Base-by-base conservation (phyloP, 2,888 invertebrate species). In the Acanthosoma haemorrhoidale region DNA sequence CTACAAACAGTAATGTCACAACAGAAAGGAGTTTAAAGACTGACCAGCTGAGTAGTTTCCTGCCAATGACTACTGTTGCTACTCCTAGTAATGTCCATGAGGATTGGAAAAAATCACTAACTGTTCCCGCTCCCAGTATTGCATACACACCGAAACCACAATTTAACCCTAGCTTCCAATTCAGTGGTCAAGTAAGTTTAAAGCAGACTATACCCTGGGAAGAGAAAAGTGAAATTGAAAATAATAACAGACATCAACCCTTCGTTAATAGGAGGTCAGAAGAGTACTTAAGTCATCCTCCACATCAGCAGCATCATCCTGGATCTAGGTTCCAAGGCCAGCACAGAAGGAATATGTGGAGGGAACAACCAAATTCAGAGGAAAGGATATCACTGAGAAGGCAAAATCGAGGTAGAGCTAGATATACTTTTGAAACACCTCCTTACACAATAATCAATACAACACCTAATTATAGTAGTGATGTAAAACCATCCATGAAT, bases 361-460 rank as follows among this genome's bases (percentile, higher is more conserved):
- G 25, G 8, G 25, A 2, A 29, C 21, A 51, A 51, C 5, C n/a
- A 5, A 4, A 8, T 4, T n/a, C 2, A 25, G n/a, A 25, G 29
- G 51, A 51, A 6, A 29, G 51, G 11, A 51, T 2, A 51, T n/a
- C 25, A 51, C 6, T 25, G 8, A 16, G 25, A 18, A 25, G 21
- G 2, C 13, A 70, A 66, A 60, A 71, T 31, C 39, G 58, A 68
- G 60, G 61, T 38, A 67, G 29, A 32, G 67, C 51, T 2, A 67
- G 43, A n/a, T 67, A 15, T 34, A 67, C 67, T 9, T 13, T 34
- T 15, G 31, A 51, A 21, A 57, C 32, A 4, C 41, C 67, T 32
- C 57, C 43, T 16, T 18, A 43, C 9, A 21, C 21, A 11, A 18
- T 38, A 11, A 38, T 41, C 21, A 29, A 25, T 15, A 41, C 41